phyloP scores from a whole-genome alignment of 2,113 vertebrate species.

The Ammodytes dubius region DNA sequence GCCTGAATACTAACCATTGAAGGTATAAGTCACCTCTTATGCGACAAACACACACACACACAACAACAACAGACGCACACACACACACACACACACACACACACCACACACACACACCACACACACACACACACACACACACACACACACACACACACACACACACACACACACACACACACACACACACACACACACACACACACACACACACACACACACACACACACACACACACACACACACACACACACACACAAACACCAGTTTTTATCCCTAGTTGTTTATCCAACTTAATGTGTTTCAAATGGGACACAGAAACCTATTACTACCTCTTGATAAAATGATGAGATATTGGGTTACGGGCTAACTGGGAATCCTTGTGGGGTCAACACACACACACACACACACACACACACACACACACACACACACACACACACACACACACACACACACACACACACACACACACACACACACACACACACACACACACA shows the following conservation, averaged over 20 bases:
- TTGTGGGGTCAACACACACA: conserved; percentile 50
- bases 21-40: conserved; percentile 5
- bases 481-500: too few species aligned
- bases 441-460: not conserved
- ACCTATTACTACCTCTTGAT: conserved; percentile 32
- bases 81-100: not conserved
- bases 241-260: too few species aligned
- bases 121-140: not conserved
- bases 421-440: too few species aligned
- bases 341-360: conserved; percentile 25
- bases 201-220: not conserved
- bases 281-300: conserved; percentile 53
- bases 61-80: too few species aligned
- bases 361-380: conserved; percentile 15
- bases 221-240: not conserved
- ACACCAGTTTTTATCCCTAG: too few species aligned
- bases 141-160: conserved; percentile 28
- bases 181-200: too few species aligned
- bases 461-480: too few species aligned
- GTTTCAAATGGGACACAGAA: conserved; percentile 27
- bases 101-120: conserved; percentile 17
- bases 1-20: conserved; percentile 59
- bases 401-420: too few species aligned
- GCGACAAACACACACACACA: conserved; percentile 42
- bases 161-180: not conserved